Base-by-base conservation (phyloP, 2,113 vertebrate species). In the Uropsilus gracilis region DNA sequence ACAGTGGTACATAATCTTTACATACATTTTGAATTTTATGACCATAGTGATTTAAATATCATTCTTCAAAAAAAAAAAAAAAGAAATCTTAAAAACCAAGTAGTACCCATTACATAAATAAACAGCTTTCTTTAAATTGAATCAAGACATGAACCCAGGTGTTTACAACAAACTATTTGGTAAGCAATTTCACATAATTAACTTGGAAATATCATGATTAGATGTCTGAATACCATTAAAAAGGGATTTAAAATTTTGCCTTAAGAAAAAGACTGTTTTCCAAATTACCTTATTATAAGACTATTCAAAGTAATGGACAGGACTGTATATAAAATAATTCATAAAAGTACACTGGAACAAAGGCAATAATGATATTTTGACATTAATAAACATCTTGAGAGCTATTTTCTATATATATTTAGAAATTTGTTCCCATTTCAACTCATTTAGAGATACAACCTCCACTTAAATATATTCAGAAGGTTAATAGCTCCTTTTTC, bases 181-280 rank as follows among this genome's bases (percentile, higher is more conserved):
- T 59, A 86, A 46, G 39, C 78, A 91, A 92, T 85, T 90, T 7
- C n/a, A 93, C 8, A 69, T 26, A 78, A 85, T 34, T 93, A 93
- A 44, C 22, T 22, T 75, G 6, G 10, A 9, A 81, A 77, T 91
- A 59, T 13, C 20, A 77, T 76, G 32, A 66, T 6, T 66, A 0
- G 57, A 53, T 34, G 34, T 42, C 6, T 71, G 37, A 75, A 34
- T 44, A n/a, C 5, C 16, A 64, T 85, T 63, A 73, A 75, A 53
- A 30, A 85, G 4, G 1, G 26, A 44, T 71, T 91, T 73, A 26
- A 24, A 16, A 55, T 69, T 20, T n/a, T 76, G 22, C 9, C n/a
- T 71, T 83, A 78, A 39, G 30, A 63, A 80, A 14, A 66, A 82
- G 30, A 44, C 30, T 76, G 3, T 85, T 93, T 80, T 91, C 16